These are phyloP conservation scores for Pollicipes pollicipes DNA, from an alignment of 1,140 invertebrate species.

Conservation along the genomic window DNA sequence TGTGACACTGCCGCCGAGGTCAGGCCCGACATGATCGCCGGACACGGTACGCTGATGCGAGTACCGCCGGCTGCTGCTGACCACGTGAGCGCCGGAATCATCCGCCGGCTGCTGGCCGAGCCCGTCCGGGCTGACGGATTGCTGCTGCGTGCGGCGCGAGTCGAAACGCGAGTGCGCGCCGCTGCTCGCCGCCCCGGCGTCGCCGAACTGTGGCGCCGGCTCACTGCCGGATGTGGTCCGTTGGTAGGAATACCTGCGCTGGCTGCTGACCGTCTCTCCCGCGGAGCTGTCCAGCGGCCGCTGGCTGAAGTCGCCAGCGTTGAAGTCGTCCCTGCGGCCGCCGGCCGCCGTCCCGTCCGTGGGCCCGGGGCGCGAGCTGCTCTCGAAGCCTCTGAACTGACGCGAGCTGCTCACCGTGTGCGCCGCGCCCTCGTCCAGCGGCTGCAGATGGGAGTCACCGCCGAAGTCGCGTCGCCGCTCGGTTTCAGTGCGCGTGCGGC, in stretches of 20 bases:
- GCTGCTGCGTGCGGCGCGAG: not conserved
- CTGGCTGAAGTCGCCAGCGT: not conserved
- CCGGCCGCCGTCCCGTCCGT: too few species aligned
- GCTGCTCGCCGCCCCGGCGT: too few species aligned
- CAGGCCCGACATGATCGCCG: not conserved
- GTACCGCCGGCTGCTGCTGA: not conserved
- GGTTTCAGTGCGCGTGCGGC: not conserved
- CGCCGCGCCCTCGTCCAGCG: not conserved
- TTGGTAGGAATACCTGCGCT: not conserved
- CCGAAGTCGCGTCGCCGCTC: too few species aligned
- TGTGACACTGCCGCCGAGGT: too few species aligned
- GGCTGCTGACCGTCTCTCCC: not conserved
- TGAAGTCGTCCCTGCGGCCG: too few species aligned
- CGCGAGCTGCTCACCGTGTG: not conserved
- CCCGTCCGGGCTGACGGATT: not conserved
- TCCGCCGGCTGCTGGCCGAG: not conserved
- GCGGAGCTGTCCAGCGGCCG: not conserved
- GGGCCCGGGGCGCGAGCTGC: not conserved
- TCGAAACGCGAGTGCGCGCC: too few species aligned
- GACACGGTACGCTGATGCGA: not conserved
- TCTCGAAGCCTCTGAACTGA: not conserved
- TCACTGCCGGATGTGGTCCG: not conserved
- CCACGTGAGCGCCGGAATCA: too few species aligned
- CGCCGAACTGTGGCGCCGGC: too few species aligned
- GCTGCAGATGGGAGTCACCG: not conserved